These are phyloP conservation scores for Globia sparganii DNA, from an alignment of 2,888 invertebrate species.

Conservation along the genomic window DNA sequence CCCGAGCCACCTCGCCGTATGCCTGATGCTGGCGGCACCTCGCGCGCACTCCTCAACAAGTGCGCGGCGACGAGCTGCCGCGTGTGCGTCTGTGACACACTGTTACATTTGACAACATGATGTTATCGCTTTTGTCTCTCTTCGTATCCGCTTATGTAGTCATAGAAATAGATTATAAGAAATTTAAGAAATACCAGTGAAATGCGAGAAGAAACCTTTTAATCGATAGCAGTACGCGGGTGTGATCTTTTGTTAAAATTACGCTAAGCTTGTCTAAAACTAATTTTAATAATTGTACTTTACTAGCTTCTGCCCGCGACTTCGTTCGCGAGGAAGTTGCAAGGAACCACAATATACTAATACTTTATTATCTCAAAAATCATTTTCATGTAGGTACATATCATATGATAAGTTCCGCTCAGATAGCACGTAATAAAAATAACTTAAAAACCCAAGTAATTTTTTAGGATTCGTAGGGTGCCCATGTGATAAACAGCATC, in stretches of 20 bases:
- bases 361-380: neutral
- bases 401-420: neutral
- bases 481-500: neutral
- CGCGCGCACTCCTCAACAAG: slow-evolving; percentile 6
- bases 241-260: neutral
- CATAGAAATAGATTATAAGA: neutral
- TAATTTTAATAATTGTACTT: too few relatives aligned
- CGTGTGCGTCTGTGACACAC: neutral
- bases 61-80: too few relatives aligned
- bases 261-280: neutral
- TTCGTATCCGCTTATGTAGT: too few relatives aligned
- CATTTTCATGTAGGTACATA: neutral
- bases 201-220: neutral
- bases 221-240: neutral
- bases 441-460: neutral
- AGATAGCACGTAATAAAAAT: neutral
- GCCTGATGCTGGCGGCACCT: slow-evolving; percentile 3
- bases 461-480: neutral
- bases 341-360: too few relatives aligned
- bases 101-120: too few relatives aligned
- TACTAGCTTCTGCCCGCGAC: too few relatives aligned
- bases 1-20: slow-evolving; percentile 8
- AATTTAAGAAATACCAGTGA: too few relatives aligned
- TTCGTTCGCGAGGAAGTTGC: too few relatives aligned
- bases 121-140: neutral